phyloP scores from a whole-genome alignment of 1,140 invertebrate genomes.

The Macrosteles quadrilineatus region DNA sequence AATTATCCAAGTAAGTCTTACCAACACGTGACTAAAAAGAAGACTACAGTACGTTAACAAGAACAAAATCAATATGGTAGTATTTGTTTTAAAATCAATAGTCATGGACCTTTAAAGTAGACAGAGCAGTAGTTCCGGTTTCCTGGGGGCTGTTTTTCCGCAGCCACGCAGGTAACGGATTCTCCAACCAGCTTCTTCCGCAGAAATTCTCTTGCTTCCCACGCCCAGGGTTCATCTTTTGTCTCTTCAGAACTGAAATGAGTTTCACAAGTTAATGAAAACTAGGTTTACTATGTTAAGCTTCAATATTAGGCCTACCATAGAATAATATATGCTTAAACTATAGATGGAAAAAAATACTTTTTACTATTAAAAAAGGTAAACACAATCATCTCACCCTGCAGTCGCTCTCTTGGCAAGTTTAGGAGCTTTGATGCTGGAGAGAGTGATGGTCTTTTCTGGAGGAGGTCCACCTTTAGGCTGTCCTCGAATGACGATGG shows the following conservation, averaged over 20 bases:
- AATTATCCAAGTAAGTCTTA: too few relatives aligned
- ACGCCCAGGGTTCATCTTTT: conserved; percentile 92
- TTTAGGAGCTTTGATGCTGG: conserved; percentile 90
- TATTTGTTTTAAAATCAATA: too few relatives aligned
- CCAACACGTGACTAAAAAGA: too few relatives aligned
- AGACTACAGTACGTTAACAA: too few relatives aligned
- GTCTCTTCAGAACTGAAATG: conserved; percentile 57
- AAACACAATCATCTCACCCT: conserved; percentile 54
- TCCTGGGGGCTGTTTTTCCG: conserved; percentile 68
- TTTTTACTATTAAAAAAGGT: too few relatives aligned
- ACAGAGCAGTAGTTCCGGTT: conserved; percentile 84
- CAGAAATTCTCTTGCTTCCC: conserved; percentile 94
- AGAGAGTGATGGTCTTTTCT: conserved; percentile 87
- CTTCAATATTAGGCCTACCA: too few relatives aligned
- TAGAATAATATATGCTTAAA: background rate
- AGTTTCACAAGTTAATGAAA: background rate
- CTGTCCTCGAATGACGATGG: conserved; percentile 80
- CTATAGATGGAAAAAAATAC: too few relatives aligned
- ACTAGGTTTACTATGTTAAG: too few relatives aligned
- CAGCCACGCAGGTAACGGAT: conserved; percentile 73
- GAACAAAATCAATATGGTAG: too few relatives aligned
- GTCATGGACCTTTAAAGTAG: conserved; percentile 72
- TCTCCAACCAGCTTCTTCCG: conserved; percentile 90
- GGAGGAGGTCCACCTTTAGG: conserved; percentile 81
- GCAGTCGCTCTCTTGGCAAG: conserved; percentile 64